Conservation (phyloP, 2,888 invertebrate genomes). For the Dromius quadrimaculatus region DNA sequence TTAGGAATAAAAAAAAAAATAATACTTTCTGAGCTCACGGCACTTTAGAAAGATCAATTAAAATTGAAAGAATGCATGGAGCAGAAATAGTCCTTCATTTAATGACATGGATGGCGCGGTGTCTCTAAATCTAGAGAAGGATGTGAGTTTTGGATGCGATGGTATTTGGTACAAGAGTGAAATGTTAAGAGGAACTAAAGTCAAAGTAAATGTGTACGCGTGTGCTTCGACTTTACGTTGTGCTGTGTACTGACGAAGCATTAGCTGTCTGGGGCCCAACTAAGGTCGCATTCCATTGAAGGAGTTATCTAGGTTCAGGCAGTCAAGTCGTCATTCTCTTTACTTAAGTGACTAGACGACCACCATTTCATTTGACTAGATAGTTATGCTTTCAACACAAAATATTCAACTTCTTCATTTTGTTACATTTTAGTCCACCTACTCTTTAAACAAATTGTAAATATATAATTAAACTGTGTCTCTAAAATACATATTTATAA, state of each 20-base stretch:
- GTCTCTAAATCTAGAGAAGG: slow-evolving; percentile 29
- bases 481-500: too few species aligned
- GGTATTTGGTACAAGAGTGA: slow-evolving; percentile 42
- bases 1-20: too few species aligned
- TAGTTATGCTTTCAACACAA: too few species aligned
- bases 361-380: too few species aligned
- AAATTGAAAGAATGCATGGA: slow-evolving; percentile 8
- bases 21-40: too few species aligned
- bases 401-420: too few species aligned
- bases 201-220: too few species aligned
- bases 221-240: slow-evolving; percentile 15
- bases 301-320: slow-evolving; percentile 39
- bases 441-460: too few species aligned
- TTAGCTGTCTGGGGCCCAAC: slow-evolving; percentile 41
- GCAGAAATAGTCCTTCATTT: slow-evolving; percentile 1
- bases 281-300: slow-evolving; percentile 44
- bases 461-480: too few species aligned
- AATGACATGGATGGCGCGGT: slow-evolving; percentile 21
- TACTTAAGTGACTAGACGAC: too few species aligned
- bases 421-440: too few species aligned
- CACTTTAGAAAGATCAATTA: background rate
- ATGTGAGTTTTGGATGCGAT: slow-evolving; percentile 22
- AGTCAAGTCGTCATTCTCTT: too few species aligned
- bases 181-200: slow-evolving; percentile 35
- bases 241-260: slow-evolving; percentile 36